Evolutionary conservation across 2,888 invertebrate genomes (phyloP).

Genomic region (Lasioglossum malachurum): DNA sequence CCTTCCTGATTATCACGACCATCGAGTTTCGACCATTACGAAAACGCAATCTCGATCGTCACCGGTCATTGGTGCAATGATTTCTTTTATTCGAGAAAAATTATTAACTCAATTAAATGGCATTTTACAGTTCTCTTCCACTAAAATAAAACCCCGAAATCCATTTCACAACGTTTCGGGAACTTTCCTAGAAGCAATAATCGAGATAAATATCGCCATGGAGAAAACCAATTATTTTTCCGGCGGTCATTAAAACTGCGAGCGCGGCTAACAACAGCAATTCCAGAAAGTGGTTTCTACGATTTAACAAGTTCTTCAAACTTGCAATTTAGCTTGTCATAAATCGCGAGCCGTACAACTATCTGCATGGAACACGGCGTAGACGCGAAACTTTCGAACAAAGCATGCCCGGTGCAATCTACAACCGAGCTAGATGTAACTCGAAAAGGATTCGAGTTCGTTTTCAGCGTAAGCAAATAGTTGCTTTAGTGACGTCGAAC

Average conservation of each 20-base stretch:
- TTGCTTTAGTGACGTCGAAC: conserved; percentile 1
- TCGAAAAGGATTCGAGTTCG: neutral
- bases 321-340: neutral
- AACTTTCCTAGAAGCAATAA: neutral
- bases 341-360: neutral
- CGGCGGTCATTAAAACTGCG: neutral
- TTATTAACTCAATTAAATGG: neutral
- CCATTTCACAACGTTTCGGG: neutral
- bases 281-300: neutral
- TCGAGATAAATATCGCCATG: neutral
- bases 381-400: conserved; percentile 7
- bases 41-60: no score
- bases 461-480: conserved; percentile 9
- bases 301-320: conserved; percentile 15
- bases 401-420: neutral
- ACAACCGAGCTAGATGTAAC: neutral
- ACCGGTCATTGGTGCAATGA: neutral
- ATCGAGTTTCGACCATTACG: neutral
- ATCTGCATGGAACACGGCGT: neutral
- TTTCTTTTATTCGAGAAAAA: no score
- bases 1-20: neutral
- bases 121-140: no score
- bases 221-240: neutral
- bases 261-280: neutral
- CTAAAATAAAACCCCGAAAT: neutral